Evolutionary conservation across 2,113 vertebrate species (phyloP), one percentile per base, ranked within the genome.

Genomic region (Macrotus californicus): DNA sequence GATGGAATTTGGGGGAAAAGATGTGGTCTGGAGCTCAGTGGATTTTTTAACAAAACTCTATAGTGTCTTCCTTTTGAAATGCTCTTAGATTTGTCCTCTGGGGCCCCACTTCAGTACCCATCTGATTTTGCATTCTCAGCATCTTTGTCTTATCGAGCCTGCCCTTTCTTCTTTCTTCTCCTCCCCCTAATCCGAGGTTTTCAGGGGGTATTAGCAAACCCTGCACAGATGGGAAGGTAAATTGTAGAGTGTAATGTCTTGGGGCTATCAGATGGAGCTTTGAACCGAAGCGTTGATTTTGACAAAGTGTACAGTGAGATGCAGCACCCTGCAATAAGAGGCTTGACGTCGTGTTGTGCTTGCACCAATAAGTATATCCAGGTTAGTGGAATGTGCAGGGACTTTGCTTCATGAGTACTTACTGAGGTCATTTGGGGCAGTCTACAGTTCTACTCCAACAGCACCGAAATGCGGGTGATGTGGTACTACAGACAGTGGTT

Each of bases 401-500:
- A 67, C 41, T 76, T 73, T 76, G 54, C 29, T 61, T 46, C 39
- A 1, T 36, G 66, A 59, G 56, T 9, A 14, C 34, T 77, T 82
- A 6, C 15, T 64, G 52, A 21, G 29, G 1, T 46, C n/a, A 86
- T 7, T 29, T 9, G 56, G 54, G 46, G 26, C 46, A 15, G 24
- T 66, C 3, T 31, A 2, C 12, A 21, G 6, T 36, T n/a, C 50
- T 48, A 18, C 56, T 66, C 22, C 43, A 3, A 5, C 12, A 66
- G 70, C 46, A 41, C 31, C 7, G 4, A 26, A 34, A 54, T 34
- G 22, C 48, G 50, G 46, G 0, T 18, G 13, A 3, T 0, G 19
- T 59, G 15, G 14, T 16, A 22, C 16, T 4, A 1, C 2, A 19
- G 61, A 18, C 14, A 6, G 77, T 2, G 6, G 22, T 6, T 13